Conservation (phyloP, 2,113 vertebrate genomes). For the Gasterosteus aculeatus region DNA sequence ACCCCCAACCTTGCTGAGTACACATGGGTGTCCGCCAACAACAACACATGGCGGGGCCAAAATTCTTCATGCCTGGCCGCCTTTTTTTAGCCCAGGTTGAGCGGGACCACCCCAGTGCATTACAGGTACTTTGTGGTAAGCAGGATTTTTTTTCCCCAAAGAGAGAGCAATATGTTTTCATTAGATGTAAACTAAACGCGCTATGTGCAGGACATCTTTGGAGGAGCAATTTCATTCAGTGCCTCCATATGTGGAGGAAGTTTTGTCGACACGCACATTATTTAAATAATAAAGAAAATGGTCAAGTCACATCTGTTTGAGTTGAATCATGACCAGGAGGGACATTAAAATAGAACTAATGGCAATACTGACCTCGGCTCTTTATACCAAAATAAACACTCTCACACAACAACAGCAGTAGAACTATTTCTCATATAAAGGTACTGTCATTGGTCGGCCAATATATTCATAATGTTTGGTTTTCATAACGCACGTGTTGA, state of each 20-base stretch:
- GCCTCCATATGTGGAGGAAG: neutral
- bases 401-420: neutral
- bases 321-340: neutral
- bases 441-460: neutral
- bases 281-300: neutral
- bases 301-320: neutral
- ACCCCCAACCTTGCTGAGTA: slow-evolving; percentile 50
- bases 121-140: slow-evolving; percentile 53
- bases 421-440: neutral
- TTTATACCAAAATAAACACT: neutral
- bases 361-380: neutral
- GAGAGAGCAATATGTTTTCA: slow-evolving; percentile 27
- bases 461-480: neutral
- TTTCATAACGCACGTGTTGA: neutral
- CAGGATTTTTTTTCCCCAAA: slow-evolving; percentile 7
- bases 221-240: neutral
- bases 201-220: neutral
- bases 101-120: slow-evolving; percentile 68
- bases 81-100: slow-evolving; percentile 53
- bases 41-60: slow-evolving; percentile 62
- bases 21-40: slow-evolving; percentile 64
- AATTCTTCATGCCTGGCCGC: slow-evolving; percentile 54
- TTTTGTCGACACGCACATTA: neutral
- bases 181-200: slow-evolving; percentile 17
- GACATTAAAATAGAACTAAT: neutral